Base-by-base conservation (phyloP, 2,888 invertebrate species). In the Thalpophila matura region DNA sequence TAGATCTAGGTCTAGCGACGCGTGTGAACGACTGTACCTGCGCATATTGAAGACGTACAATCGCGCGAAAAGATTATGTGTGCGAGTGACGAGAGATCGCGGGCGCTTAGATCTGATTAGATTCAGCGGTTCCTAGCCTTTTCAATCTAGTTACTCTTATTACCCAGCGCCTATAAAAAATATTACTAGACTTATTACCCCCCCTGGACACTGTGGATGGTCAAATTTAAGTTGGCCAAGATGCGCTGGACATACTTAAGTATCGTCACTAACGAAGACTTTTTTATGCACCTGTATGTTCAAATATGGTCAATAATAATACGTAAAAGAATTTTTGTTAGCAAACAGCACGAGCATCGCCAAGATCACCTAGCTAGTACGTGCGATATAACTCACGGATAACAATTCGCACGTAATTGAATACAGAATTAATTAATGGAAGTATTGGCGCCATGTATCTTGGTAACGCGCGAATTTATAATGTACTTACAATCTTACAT, bases 11-110 rank as follows among this genome's bases (percentile, higher is more conserved):
- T n/a, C n/a, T n/a, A 51, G n/a, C 22, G 49, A 46, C 18, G 31
- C 24, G 58, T 76, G 74, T 58, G 49, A 47, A 43, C 50, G 69
- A 74, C 53, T 74, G 60, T 74, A 68, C 58, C 55, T 53, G 53
- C 3, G 22, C 26, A 20, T 42, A 51, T 27, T 31, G 22, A 20
- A 42, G 26, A 46, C 20, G 35, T 38, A 56, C 12, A 60, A 54
- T 68, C 58, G 49, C 31, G 35, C 4, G 5, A 3, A 51, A 58
- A 49, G 49, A 16, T 26, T 16, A 5, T n/a, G 14, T 14, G 24
- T 0, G 51, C n/a, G n/a, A n/a, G n/a, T 24, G 4, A 45, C 6
- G 12, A 18, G 22, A 22, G 7, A 10, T 4, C 7, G 20, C 16
- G n/a, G 7, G 12, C n/a, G 22, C n/a, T n/a, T 16, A 4, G n/a